Evolutionary conservation across 2,113 vertebrate species (phyloP), one percentile per base, ranked within the genome.

Genomic region (Shinisaurus crocodilurus): DNA sequence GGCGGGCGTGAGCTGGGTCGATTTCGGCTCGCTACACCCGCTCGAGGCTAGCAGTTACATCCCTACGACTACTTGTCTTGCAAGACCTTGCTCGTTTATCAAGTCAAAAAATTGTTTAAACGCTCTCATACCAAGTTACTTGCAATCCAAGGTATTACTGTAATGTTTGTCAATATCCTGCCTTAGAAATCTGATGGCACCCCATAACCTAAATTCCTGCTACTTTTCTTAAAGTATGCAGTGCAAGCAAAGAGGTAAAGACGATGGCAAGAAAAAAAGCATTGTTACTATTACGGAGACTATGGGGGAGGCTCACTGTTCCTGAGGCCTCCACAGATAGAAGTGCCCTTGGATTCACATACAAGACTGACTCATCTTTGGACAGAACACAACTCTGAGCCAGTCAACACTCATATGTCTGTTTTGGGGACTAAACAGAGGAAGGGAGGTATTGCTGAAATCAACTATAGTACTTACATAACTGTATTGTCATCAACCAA

Each of bases 401-500:
- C 79, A 88, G 70, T 7, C 34, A 63, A 76, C 74, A 1, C 85
- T 70, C 57, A 0, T 88, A 72, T 37, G 60, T 6, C 2, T 0
- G 15, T 27, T 50, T 34, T 0, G 91, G 23, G 77, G 90, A n/a
- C 87, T 70, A 77, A 90, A 89, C 15, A 43, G 25, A 94, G 29
- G 72, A 50, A 93, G 57, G 92, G 13, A 34, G 87, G 63, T 63
- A 92, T 93, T 82, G 94, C 91, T 92, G 54, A 75, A 45, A 88
- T 90, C 60, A 77, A 90, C 50, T 25, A 34, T 37, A 94, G 87
- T 96, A 99, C 99, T 99, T 98, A 99, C 99, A 99, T 99, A 97
- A 99, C 99, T 97, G 99, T 99, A 97, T 98, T 99, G 98, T 99
- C 99, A 97, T 99, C 99, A 87, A 99, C 99, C 98, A 99, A 98